Percentiles rank a stretch among this genome's conserved stretches.
Evolutionary conservation across 2,113 vertebrate species (phyloP).

Genomic region (Lipophrys pholis): DNA sequence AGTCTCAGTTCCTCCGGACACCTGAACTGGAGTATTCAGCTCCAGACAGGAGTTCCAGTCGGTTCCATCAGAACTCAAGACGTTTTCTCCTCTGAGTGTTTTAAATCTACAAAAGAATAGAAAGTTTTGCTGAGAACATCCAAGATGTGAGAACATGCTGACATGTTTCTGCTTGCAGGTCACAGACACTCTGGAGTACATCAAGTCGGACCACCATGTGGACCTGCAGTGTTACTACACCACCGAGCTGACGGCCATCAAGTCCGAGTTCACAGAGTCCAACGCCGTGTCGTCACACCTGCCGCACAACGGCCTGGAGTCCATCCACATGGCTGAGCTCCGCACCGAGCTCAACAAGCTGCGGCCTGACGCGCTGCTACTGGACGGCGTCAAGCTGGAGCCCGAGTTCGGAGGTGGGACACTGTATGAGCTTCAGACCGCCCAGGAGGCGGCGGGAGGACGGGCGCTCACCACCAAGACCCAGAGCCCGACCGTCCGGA

Average conservation of each 20-base stretch:
- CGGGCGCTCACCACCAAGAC: slow-evolving; percentile 48
- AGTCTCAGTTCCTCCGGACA: too few relatives aligned
- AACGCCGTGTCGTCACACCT: slow-evolving; percentile 67
- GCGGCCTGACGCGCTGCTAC: slow-evolving; percentile 73
- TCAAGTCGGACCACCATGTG: slow-evolving; percentile 83
- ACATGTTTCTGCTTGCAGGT: slow-evolving; percentile 56
- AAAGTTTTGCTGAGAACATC: too few relatives aligned
- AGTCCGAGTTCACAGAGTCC: slow-evolving; percentile 74
- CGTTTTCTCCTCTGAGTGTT: too few relatives aligned
- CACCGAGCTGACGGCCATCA: slow-evolving; percentile 73
- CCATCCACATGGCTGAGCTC: slow-evolving; percentile 86
- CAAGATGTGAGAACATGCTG: too few relatives aligned
- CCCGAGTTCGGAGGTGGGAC: slow-evolving; percentile 63
- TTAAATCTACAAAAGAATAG: too few relatives aligned
- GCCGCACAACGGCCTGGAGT: slow-evolving; percentile 82
- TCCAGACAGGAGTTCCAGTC: too few relatives aligned
- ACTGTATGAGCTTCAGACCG: slow-evolving; percentile 73
- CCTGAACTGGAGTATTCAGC: too few relatives aligned
- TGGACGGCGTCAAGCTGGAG: slow-evolving; percentile 79
- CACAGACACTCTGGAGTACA: slow-evolving; percentile 84
- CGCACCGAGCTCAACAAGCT: slow-evolving; percentile 86
- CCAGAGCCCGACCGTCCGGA: slow-evolving; percentile 69
- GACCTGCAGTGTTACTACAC: slow-evolving; percentile 85
- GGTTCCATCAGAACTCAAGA: too few relatives aligned
- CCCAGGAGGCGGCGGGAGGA: neutral